These are phyloP conservation scores for Coendou prehensilis DNA, from an alignment of 2,797 vertebrate genomes.

Conservation along the genomic window DNA sequence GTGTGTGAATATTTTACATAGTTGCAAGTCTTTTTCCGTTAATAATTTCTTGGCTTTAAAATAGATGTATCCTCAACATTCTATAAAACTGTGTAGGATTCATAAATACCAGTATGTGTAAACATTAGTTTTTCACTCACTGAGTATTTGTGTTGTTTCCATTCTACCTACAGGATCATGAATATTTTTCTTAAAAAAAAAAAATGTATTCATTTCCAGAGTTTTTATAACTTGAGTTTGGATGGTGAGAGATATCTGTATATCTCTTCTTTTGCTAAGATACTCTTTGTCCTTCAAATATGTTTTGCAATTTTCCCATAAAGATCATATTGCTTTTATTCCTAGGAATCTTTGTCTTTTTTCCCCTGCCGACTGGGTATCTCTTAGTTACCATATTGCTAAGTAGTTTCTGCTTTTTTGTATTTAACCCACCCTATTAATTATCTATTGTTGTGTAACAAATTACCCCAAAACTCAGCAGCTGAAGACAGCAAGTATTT, in stretches of 20 bases:
- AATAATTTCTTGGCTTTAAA: neutral
- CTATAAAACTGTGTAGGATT: neutral
- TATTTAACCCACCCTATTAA: neutral
- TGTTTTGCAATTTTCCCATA: neutral
- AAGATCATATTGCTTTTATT: conserved; percentile 16
- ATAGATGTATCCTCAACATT: neutral
- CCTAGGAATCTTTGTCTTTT: neutral
- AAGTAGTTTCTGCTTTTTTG: neutral
- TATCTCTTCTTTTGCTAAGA: neutral
- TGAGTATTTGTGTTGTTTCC: conserved; percentile 14
- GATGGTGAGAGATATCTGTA: neutral
- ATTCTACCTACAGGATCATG: neutral
- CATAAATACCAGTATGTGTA: neutral
- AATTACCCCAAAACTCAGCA: neutral
- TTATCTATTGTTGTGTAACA: neutral
- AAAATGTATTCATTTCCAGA: neutral
- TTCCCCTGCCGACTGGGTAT: neutral
- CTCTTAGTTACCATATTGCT: neutral
- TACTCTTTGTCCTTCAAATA: conserved; percentile 16
- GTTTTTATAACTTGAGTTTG: neutral
- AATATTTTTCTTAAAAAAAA: conserved; percentile 29
- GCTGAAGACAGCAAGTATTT: neutral
- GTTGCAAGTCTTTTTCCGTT: neutral
- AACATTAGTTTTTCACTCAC: neutral
- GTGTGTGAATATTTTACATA: neutral